phyloP scores from a whole-genome alignment of 64 coral and sea anemone genomes.

The Actinia tenebrosa region DNA sequence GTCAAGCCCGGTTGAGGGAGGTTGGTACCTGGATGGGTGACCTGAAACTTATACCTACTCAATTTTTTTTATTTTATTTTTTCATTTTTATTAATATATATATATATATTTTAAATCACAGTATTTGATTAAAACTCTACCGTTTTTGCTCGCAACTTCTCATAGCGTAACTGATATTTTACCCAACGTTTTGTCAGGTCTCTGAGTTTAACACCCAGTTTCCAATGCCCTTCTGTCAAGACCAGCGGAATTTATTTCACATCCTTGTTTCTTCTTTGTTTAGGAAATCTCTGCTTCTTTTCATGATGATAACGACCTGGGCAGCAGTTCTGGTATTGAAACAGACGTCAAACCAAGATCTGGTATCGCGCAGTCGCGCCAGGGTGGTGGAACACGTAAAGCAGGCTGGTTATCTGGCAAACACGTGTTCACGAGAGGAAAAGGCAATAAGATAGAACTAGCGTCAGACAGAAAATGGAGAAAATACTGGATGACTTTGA shows the following conservation, averaged over 20 bases:
- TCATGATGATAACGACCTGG: slow-evolving; percentile 62
- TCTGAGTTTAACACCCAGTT: neutral
- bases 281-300: slow-evolving; percentile 59
- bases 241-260: neutral
- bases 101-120: no score
- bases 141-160: no score
- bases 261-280: neutral
- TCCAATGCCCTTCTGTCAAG: neutral
- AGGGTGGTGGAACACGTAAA: slow-evolving; percentile 85
- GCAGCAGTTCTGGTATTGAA: slow-evolving; percentile 72
- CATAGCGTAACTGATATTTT: no score
- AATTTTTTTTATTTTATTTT: no score
- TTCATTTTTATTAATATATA: no score
- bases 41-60: no score
- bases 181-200: no score
- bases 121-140: no score
- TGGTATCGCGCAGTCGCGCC: slow-evolving; percentile 79
- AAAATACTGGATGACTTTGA: slow-evolving; percentile 95
- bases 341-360: slow-evolving; percentile 73
- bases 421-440: slow-evolving; percentile 75
- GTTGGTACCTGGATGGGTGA: no score
- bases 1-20: no score
- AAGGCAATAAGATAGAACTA: slow-evolving; percentile 66
- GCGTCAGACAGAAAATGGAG: slow-evolving; percentile 94
- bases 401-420: slow-evolving; percentile 88